Evolutionary conservation across 1,140 invertebrate genomes (phyloP), one percentile per base, ranked within the genome.

Genomic region (Aphelenchoides besseyi): DNA sequence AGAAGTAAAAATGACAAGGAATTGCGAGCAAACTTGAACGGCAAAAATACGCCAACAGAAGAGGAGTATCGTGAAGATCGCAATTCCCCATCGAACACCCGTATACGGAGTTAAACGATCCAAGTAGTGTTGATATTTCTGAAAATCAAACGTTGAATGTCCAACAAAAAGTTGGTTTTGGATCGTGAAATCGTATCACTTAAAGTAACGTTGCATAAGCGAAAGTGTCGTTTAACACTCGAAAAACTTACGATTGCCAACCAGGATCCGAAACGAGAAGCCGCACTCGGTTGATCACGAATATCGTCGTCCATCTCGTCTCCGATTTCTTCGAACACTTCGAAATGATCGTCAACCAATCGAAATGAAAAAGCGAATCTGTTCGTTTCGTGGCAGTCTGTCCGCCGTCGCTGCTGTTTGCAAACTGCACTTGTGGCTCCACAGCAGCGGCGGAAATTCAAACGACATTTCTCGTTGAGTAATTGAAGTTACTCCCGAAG

Each of bases 81-180:
- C 78, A 35, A 80, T 73, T 26, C 26, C 76, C 82, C 82, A 83
- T 74, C 82, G 75, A 67, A 84, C 32, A n/a, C 73, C 48, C 12
- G 75, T 75, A 63, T 84, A 77, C 33, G 82, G 82, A 2, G 82
- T 83, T n/a, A 84, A 71, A 36, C 81, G 76, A 70, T 83, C 82
- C 54, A 83, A 69, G 54, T 84, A 84, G 59, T 84, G 77, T 35
- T 83, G 82, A 63, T 82, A 83, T 36, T 81, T 77, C 81, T 82
- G 32, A 64, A 83, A 76, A 64, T n/a, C 28, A 67, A 55, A 33
- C 26, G 5, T n/a, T 18, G 8, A 16, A 9, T n/a, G 29, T 35
- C 2, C 59, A n/a, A 2, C n/a, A n/a, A 61, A 61, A n/a, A 61
- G n/a, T 61, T 2, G n/a, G 2, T 61, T 16, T 26, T 26, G 1